phyloP scores from a whole-genome alignment of 2,888 invertebrate species.

The Urechis unicinctus region DNA sequence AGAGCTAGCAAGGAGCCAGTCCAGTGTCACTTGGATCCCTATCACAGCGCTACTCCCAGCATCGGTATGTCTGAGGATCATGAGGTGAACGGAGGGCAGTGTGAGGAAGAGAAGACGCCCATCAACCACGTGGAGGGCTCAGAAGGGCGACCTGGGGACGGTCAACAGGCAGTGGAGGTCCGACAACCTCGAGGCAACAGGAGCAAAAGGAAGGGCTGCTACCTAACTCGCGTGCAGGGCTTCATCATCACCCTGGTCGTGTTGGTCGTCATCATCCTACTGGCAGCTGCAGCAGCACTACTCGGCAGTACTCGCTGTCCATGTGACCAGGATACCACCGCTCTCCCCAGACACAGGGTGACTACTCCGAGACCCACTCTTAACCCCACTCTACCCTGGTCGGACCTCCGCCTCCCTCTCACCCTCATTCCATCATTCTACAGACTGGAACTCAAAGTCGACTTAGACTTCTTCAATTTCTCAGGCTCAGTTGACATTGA shows the following conservation, averaged over 20 bases:
- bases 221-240: constrained; percentile 6
- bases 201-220: constrained; percentile 5
- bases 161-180: constrained; percentile 2
- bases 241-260: constrained; percentile 4
- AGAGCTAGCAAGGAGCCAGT: no score
- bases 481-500: constrained; percentile 19
- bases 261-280: constrained; percentile 8
- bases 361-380: constrained; percentile 12
- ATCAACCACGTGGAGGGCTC: constrained; percentile 15
- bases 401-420: constrained; percentile 19
- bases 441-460: constrained; percentile 15
- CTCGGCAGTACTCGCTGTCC: constrained; percentile 2
- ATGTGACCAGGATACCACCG: neutral
- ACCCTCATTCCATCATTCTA: constrained; percentile 19
- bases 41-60: neutral
- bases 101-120: constrained; percentile 13
- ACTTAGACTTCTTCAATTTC: constrained; percentile 19
- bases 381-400: constrained; percentile 17
- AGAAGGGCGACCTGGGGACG: constrained; percentile 1
- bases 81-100: neutral
- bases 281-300: constrained; percentile 11
- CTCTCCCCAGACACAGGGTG: neutral
- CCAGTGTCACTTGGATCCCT: no score
- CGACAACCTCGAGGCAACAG: constrained; percentile 2
- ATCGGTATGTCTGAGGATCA: neutral